Base-by-base conservation (phyloP, 1,140 invertebrate species). In the Caenorhabditis elegans region DNA sequence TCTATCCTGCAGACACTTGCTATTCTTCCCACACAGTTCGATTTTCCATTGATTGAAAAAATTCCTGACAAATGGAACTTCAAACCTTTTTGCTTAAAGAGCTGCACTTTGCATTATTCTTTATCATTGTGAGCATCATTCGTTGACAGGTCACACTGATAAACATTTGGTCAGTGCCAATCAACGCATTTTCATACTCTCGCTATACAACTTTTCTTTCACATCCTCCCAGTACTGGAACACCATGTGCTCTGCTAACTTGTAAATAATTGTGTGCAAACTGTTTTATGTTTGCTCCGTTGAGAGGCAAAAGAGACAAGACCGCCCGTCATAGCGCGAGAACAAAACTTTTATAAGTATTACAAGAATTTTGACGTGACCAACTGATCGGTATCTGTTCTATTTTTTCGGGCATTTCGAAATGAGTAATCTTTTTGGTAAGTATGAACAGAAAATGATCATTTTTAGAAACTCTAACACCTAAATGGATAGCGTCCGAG, bases 121-220 rank as follows among this genome's bases (percentile, higher is more conserved):
- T 39, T 70, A 36, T 70, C 60, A 39, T 6, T 11, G 15, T 31
- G 60, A 70, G 60, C 34, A 70, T n/a, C 60, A 70, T 70, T 70
- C 60, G 26, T 60, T 70, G 60, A 39, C 60, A 70, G 60, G 60
- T 70, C 60, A 70, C 22, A 39, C n/a, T 70, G 60, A 70, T 70
- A 39, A 70, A 11, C 11, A 13, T 70, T 34, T 26, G 31, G 19
- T 70, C 10, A 39, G 39, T 39, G 60, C 13, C 31, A 39, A 70
- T 70, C 60, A 39, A 24, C 19, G 39, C 39, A 43, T 2, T 39
- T 43, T 70, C 36, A 70, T 70, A 39, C 60, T 39, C 43, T 39
- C 34, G 22, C 34, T 70, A 70, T 39, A 70, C 31, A 43, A 70
- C 60, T 70, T 43, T 39, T 39, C 19, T 70, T 31, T n/a, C n/a